Base-by-base conservation (phyloP, 1,140 invertebrate genomes). In the Drosophila persimilis region DNA sequence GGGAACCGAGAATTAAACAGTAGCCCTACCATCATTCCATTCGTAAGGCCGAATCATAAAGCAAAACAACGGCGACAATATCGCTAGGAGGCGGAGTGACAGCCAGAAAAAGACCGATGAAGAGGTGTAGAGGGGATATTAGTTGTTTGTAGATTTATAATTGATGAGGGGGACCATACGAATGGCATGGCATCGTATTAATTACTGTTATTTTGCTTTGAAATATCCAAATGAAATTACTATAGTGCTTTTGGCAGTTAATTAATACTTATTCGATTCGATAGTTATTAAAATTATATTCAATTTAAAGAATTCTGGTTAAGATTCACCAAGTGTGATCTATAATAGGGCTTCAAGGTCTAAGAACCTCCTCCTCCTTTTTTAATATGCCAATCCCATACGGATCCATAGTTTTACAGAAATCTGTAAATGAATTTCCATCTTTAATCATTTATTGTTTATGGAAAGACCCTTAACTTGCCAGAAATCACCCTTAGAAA, bases 1-100 rank as follows among this genome's bases (percentile, higher is more conserved):
- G 24, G 20, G 55, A 44, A 17, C 52, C 51, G 52, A 46, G 69
- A 67, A 86, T 75, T 81, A 83, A 81, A 86, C 81, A 81, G 81
- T 88, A 86, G 81, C 81, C 74, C 62, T 62, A 71, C 65, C 66
- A 74, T 52, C 17, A 1, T 17, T 17, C 60, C 60, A 44, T 53
- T 3, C 35, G 35, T 13, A 39, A 69, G 56, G 60, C 48, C 54
- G 22, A 47, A 47, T 43, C 45, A 72, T 46, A 63, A 48, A 63
- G 51, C 53, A 43, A 59, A 55, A 50, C 43, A 45, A 51, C 31
- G 61, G 45, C 51, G 48, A 80, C 44, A 76, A 52, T 52, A 45
- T 60, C 39, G 48, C 52, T 20, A 51, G 60, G 66, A 56, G 53
- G 60, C 45, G 48, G n/a, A 24, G 61, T 43, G 29, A 67, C 50